Evolutionary conservation across 2,797 vertebrate genomes (phyloP).

Genomic region (Coccyzus lansbergi): DNA sequence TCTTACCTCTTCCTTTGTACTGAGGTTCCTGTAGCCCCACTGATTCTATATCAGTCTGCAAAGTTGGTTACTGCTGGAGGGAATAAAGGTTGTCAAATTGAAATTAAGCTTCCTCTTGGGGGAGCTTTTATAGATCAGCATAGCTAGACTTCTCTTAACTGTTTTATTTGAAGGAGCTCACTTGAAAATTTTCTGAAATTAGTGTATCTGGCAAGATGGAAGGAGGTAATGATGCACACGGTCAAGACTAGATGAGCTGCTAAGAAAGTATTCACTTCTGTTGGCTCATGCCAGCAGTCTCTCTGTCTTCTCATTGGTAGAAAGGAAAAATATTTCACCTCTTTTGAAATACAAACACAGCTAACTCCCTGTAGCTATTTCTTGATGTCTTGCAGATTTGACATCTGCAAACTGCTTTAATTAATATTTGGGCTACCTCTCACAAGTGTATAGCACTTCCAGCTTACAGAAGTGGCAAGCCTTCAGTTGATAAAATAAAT

Average conservation of each 20-base stretch:
- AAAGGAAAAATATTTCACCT: not conserved
- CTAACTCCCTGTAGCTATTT: not conserved
- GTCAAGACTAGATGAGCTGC: not conserved
- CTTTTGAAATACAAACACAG: not conserved
- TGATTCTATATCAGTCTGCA: not conserved
- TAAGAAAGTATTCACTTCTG: not conserved
- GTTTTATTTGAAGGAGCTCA: not conserved
- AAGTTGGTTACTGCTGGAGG: not conserved
- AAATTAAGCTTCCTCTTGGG: constrained; percentile 1
- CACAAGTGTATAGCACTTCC: not conserved
- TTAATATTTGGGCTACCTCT: constrained; percentile 32
- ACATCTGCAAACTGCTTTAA: constrained; percentile 19
- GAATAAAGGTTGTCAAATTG: not conserved
- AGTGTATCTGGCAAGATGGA: not conserved
- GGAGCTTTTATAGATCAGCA: not conserved
- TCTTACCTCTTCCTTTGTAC: not conserved
- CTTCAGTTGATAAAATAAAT: not conserved
- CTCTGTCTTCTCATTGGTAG: not conserved
- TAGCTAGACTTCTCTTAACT: not conserved
- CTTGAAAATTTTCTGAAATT: not conserved
- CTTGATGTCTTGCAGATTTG: not conserved
- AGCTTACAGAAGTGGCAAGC: not conserved
- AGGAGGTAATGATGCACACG: not conserved
- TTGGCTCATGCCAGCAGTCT: not conserved
- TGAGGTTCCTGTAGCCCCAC: not conserved